Evolutionary conservation across 2,888 invertebrate species (phyloP).

Genomic region (Hirtodrosophila duncani): DNA sequence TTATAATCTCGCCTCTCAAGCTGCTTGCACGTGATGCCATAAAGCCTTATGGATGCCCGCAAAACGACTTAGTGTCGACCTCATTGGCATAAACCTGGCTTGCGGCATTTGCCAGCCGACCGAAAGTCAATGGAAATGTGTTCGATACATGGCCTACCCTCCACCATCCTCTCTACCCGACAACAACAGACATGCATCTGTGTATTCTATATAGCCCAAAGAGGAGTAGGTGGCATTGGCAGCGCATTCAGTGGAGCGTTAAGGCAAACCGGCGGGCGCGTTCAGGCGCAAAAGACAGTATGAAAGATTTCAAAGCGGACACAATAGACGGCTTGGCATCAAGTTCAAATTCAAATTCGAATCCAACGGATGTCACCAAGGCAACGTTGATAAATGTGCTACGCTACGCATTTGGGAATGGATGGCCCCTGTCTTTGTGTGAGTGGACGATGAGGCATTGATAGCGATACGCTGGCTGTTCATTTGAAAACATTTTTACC

Average conservation of each 20-base stretch:
- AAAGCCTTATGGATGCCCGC: constrained; percentile 21
- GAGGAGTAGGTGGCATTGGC: no score
- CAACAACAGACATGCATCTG: no score
- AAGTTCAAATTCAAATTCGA: no score
- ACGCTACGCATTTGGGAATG: no score
- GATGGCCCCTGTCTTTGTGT: constrained; percentile 7
- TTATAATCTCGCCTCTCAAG: constrained; percentile 39
- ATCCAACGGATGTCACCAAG: no score
- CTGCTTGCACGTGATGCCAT: constrained; percentile 47
- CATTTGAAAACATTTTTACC: constrained; percentile 10
- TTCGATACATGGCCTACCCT: no score
- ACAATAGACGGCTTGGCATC: constrained; percentile 1
- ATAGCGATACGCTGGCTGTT: constrained; percentile 10
- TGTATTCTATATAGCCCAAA: no score
- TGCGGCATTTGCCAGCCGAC: constrained; percentile 41
- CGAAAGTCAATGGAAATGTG: constrained; percentile 33
- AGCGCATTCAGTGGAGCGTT: constrained; percentile 53
- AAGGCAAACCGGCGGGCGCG: constrained; percentile 37
- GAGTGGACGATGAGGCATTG: constrained; percentile 11
- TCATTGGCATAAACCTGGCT: constrained; percentile 44
- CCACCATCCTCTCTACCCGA: no score
- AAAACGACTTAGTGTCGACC: constrained; percentile 29
- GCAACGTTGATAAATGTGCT: not conserved
- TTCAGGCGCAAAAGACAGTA: constrained; percentile 36
- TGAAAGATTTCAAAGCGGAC: constrained; percentile 33